phyloP scores from a whole-genome alignment of 2,113 vertebrate genomes.

The Cynocephalus volans region DNA sequence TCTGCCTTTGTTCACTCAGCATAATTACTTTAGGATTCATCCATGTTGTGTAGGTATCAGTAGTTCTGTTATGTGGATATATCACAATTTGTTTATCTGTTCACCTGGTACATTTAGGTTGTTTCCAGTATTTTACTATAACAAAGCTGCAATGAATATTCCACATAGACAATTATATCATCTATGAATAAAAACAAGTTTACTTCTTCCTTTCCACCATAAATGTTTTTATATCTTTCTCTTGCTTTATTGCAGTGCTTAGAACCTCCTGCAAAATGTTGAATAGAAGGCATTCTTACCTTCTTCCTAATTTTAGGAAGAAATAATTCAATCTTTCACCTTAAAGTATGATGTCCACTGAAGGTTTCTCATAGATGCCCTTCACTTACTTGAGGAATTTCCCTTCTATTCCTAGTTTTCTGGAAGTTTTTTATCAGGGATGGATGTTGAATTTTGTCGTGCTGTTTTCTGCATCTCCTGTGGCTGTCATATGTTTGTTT shows the following conservation, averaged over 20 bases:
- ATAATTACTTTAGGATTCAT: not conserved
- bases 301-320: not conserved
- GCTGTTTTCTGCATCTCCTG: not conserved
- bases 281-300: not conserved
- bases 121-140: not conserved
- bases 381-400: not conserved
- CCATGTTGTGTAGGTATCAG: too few species aligned
- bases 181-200: not conserved
- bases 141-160: not conserved
- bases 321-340: not conserved
- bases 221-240: not conserved
- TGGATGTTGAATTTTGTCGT: not conserved
- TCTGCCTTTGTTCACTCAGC: not conserved
- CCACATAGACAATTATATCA: not conserved
- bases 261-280: not conserved
- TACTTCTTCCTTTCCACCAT: not conserved
- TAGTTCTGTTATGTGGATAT: too few species aligned
- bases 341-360: not conserved
- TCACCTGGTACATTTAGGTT: not conserved
- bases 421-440: not conserved
- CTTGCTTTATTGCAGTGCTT: not conserved
- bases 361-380: not conserved
- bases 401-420: not conserved
- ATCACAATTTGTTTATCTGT: not conserved
- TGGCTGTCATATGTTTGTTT: not conserved